Evolutionary conservation across 30 jellyfish, hydroid and myxozoan genomes (phyloP), one percentile per base, ranked within the genome.

Genomic region (Chironex yamaguchii): DNA sequence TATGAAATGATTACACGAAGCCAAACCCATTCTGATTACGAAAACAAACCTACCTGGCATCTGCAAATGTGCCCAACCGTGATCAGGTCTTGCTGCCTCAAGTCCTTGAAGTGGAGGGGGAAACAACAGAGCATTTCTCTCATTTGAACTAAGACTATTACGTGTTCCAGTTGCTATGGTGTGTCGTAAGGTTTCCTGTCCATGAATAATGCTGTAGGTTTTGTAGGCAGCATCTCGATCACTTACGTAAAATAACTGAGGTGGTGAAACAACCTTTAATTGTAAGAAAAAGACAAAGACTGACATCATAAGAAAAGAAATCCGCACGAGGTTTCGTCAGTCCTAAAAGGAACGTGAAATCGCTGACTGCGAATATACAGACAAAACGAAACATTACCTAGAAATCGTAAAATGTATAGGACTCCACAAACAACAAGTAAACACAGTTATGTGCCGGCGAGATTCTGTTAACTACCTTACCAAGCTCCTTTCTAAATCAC

Each of bases 141-240:
- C 88, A 12, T 22, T 48, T 31, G 85, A 29, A 27, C 81, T 0
- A 3, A 29, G 21, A 4, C 80, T 13, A 29, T 30, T 34, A 33
- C 27, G 0, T 14, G 53, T 36, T 17, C 99, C 99, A 36, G 73
- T 63, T 2, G 54, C 76, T 29, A 83, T 62, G 6, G 81, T 86
- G 29, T 54, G 48, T 34, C 68, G 52, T 4, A 89, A 70, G 24
- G 80, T 93, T 28, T 49, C 79, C 29, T 90, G n/a, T 13, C 99
- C 97, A 53, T 74, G 73, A 20, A 35, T 83, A 54, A 90, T 66
- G 67, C 63, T 82, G 25, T 26, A 21, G 28, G 49, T 35, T 31
- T 95, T 79, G 62, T 89, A 80, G 3, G 99, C 96, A 28, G 99
- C 97, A 71, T 89, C 93, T 13, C 99, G 96, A 67, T 89, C 97